phyloP scores from a whole-genome alignment of 1,140 invertebrate genomes.

The Ylistrum balloti region DNA sequence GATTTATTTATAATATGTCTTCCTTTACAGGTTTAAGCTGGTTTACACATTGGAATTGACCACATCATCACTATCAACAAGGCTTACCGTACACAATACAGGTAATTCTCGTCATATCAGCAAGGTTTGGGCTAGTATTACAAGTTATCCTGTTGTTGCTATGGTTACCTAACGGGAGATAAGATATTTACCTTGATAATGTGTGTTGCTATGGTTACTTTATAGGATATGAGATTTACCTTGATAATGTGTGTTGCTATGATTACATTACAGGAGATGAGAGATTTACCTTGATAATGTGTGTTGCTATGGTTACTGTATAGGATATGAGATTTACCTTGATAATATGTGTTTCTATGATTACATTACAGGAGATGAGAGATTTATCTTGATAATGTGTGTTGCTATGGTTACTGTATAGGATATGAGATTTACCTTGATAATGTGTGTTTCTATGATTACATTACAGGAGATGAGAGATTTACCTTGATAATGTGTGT shows the following conservation, averaged over 20 bases:
- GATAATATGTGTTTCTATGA: constrained; percentile 7
- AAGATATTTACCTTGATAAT: constrained; percentile 4
- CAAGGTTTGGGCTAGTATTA: too few relatives aligned
- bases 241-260: not conserved
- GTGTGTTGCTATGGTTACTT: not conserved
- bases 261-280: constrained; percentile 85
- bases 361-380: constrained; percentile 87
- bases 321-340: constrained; percentile 41
- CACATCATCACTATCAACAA: constrained; percentile 86
- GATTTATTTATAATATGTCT: too few relatives aligned
- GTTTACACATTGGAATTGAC: constrained; percentile 92
- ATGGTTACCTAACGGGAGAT: constrained; percentile 85
- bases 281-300: not conserved
- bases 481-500: too few relatives aligned
- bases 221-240: constrained; percentile 76
- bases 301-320: constrained; percentile 31
- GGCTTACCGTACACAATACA: constrained; percentile 74
- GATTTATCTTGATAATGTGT: not conserved
- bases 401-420: constrained; percentile 32
- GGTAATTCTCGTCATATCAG: constrained; percentile 60
- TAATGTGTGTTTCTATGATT: too few relatives aligned
- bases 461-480: too few relatives aligned
- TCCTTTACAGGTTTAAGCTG: constrained; percentile 81
- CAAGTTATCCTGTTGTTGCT: not conserved
- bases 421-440: too few relatives aligned